These are phyloP conservation scores for Electrophaes corylata DNA, from an alignment of 2,888 invertebrate species.

Conservation along the genomic window DNA sequence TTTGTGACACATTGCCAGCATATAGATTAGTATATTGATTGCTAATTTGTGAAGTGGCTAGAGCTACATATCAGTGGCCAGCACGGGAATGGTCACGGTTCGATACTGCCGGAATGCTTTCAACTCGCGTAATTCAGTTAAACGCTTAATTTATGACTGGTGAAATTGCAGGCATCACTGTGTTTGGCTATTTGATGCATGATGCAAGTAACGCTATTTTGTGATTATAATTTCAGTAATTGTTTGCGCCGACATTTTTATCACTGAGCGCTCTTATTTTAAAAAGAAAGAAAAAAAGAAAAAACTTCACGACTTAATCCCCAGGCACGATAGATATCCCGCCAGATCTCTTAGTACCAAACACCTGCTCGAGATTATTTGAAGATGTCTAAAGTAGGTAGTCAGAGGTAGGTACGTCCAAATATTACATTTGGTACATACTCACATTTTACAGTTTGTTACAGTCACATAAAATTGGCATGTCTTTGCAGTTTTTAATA, in stretches of 20 bases:
- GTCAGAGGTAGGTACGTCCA: no score
- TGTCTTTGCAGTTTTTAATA: no score
- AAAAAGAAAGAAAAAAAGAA: no score
- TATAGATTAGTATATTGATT: constrained; percentile 60
- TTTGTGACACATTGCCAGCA: background rate
- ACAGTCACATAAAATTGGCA: no score
- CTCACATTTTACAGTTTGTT: no score
- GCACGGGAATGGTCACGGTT: constrained; percentile 63
- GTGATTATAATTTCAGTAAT: background rate
- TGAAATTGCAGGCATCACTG: constrained; percentile 78
- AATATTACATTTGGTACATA: no score
- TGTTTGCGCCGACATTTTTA: background rate
- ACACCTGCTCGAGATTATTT: no score
- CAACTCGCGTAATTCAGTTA: constrained; percentile 82
- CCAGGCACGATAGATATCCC: no score
- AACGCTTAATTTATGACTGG: constrained; percentile 82
- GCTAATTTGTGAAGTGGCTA: constrained; percentile 67
- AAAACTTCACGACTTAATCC: no score
- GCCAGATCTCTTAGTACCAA: no score
- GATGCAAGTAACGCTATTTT: constrained; percentile 43
- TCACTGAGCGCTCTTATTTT: no score
- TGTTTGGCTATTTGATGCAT: constrained; percentile 61
- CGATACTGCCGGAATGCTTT: constrained; percentile 76
- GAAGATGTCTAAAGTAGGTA: no score
- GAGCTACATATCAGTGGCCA: constrained; percentile 65